These are phyloP conservation scores for Odocoileus virginianus DNA, from an alignment of 2,113 vertebrate genomes.

Conservation along the genomic window DNA sequence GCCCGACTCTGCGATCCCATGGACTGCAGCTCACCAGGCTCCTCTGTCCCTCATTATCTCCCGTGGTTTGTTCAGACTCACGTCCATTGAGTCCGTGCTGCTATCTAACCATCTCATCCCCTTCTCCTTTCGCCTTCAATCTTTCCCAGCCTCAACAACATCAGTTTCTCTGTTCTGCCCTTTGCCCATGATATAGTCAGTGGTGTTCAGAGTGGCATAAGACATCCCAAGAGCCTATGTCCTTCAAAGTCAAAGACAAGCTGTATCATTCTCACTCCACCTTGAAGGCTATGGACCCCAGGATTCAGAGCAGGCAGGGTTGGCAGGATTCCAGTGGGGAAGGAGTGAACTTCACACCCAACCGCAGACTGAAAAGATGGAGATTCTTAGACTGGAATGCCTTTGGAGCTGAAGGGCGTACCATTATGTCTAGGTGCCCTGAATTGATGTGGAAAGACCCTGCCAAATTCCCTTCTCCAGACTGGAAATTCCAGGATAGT, in stretches of 20 bases:
- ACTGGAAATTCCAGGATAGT: slow-evolving; percentile 19
- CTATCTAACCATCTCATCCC: not conserved
- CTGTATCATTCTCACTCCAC: not conserved
- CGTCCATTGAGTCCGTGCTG: not conserved
- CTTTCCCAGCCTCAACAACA: not conserved
- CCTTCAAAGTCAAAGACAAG: not conserved
- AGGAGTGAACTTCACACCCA: not conserved
- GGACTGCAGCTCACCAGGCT: not conserved
- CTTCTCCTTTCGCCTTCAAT: not conserved
- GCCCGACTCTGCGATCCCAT: not conserved
- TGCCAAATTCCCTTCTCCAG: not conserved
- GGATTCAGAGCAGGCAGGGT: not conserved
- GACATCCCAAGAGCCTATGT: not conserved
- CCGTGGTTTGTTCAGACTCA: not conserved
- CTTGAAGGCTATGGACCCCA: not conserved
- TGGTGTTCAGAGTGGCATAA: not conserved
- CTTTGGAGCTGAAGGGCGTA: not conserved
- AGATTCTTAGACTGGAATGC: not conserved
- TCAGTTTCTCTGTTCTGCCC: not conserved
- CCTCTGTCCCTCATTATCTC: not conserved
- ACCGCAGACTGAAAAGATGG: not conserved
- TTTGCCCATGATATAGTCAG: fast-evolving
- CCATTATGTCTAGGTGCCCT: not conserved
- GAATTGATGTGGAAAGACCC: slow-evolving; percentile 13
- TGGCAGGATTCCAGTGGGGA: not conserved